phyloP scores from a whole-genome alignment of 1,140 invertebrate genomes.

The Schlechtendalia chinensis region DNA sequence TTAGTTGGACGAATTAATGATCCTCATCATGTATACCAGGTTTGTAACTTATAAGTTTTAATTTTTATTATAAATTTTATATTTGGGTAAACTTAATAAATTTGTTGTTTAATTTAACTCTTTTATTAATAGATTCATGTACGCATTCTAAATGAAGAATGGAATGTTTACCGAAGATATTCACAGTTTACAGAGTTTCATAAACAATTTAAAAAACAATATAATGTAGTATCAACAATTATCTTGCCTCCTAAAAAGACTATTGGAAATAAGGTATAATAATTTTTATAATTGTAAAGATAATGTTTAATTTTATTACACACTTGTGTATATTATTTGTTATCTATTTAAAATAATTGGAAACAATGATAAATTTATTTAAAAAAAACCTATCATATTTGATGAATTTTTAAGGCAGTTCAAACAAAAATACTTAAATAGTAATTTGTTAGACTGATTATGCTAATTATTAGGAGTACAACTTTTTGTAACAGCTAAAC shows the following conservation, averaged over 20 bases:
- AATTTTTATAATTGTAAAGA: not conserved
- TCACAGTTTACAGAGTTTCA: constrained; percentile 85
- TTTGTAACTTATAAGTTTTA: constrained; percentile 55
- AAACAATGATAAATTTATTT: too few relatives aligned
- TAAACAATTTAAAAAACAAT: constrained; percentile 76
- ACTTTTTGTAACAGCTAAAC: too few relatives aligned
- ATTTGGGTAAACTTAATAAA: too few relatives aligned
- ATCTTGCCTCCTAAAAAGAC: constrained; percentile 94
- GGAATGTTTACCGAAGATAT: constrained; percentile 90
- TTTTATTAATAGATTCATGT: constrained; percentile 70
- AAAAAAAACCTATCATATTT: too few relatives aligned
- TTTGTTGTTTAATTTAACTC: too few relatives aligned
- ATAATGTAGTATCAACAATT: constrained; percentile 73
- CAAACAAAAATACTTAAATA: too few relatives aligned
- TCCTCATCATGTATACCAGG: constrained; percentile 85
- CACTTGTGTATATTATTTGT: too few relatives aligned
- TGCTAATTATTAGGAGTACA: too few relatives aligned
- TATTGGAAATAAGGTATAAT: constrained; percentile 77
- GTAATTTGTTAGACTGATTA: too few relatives aligned
- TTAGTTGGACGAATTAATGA: constrained; percentile 74
- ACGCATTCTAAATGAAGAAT: constrained; percentile 81
- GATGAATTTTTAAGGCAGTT: too few relatives aligned
- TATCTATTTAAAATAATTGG: too few relatives aligned
- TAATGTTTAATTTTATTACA: not conserved
- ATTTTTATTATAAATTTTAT: not conserved